These are phyloP conservation scores for Aphaenogaster rudis DNA, from an alignment of 1,140 invertebrate species.

Conservation along the genomic window DNA sequence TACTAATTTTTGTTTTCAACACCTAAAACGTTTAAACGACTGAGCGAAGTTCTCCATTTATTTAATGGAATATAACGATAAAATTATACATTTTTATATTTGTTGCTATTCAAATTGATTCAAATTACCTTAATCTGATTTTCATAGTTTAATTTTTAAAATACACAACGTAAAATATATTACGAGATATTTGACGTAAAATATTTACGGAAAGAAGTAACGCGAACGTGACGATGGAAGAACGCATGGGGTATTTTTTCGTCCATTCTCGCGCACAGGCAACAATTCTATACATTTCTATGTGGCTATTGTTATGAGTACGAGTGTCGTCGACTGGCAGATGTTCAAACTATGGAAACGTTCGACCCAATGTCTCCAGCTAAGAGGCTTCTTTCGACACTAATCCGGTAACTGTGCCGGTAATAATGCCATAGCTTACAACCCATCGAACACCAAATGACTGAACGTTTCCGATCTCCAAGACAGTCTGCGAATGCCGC, in stretches of 20 bases:
- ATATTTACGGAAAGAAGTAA: background rate
- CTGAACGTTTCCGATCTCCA: slow-evolving; percentile 17
- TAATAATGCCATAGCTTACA: slow-evolving; percentile 31
- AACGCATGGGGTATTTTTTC: background rate
- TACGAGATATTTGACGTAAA: background rate
- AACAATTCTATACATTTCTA: slow-evolving; percentile 32
- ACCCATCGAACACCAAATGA: slow-evolving; percentile 29
- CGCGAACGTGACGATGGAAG: background rate
- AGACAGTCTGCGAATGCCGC: background rate
- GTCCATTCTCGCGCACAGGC: background rate
- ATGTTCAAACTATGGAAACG: slow-evolving; percentile 75
- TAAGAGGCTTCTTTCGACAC: slow-evolving; percentile 57
- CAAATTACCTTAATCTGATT: background rate
- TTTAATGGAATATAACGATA: background rate
- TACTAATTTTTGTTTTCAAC: background rate
- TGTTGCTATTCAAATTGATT: background rate
- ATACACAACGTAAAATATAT: background rate
- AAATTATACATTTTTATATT: background rate
- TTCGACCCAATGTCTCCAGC: slow-evolving; percentile 59
- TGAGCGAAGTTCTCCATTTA: background rate
- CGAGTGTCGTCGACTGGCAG: slow-evolving; percentile 66
- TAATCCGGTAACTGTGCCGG: slow-evolving; percentile 76
- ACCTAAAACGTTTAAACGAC: background rate
- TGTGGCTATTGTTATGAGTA: slow-evolving; percentile 26
- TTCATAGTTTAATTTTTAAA: background rate